These are phyloP conservation scores for Euthynnus affinis DNA, from an alignment of 2,797 vertebrate genomes.

Conservation along the genomic window DNA sequence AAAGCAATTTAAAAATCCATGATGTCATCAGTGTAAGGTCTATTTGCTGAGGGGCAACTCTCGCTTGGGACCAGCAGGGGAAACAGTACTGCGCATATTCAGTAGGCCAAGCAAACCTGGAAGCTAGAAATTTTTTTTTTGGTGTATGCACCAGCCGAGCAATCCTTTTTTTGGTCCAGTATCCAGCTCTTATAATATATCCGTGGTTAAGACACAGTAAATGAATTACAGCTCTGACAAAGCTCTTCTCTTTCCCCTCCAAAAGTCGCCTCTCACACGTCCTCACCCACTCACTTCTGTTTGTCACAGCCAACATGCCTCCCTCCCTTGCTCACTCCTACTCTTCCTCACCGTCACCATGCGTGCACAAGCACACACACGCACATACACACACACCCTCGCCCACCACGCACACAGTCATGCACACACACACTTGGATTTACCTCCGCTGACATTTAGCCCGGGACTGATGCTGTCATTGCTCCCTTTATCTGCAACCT, in stretches of 20 bases:
- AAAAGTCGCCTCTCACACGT: slow-evolving; percentile 28
- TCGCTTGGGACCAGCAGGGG: too few relatives aligned
- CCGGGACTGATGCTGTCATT: slow-evolving; percentile 28
- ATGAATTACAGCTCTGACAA: slow-evolving; percentile 17
- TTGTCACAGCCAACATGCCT: slow-evolving; percentile 46
- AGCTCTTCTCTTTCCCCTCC: slow-evolving; percentile 23
- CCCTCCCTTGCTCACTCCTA: slow-evolving; percentile 26
- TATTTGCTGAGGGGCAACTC: too few relatives aligned
- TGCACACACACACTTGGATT: slow-evolving; percentile 2
- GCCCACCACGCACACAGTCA: not conserved
- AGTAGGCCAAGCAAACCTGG: too few relatives aligned
- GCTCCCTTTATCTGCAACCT: slow-evolving; percentile 46
- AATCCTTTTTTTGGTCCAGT: too few relatives aligned
- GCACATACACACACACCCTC: not conserved
- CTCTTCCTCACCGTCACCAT: slow-evolving; percentile 11
- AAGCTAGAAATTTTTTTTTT: too few relatives aligned
- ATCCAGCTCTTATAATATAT: too few relatives aligned
- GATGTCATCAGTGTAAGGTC: too few relatives aligned
- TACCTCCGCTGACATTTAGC: slow-evolving; percentile 45
- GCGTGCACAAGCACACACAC: not conserved
- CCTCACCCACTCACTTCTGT: slow-evolving; percentile 61
- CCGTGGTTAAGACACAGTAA: not conserved
- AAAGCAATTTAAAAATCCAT: too few relatives aligned
- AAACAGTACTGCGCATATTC: too few relatives aligned
- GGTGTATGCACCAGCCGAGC: too few relatives aligned